phyloP scores from a whole-genome alignment of 2,113 vertebrate species.

The Nanorana parkeri region DNA sequence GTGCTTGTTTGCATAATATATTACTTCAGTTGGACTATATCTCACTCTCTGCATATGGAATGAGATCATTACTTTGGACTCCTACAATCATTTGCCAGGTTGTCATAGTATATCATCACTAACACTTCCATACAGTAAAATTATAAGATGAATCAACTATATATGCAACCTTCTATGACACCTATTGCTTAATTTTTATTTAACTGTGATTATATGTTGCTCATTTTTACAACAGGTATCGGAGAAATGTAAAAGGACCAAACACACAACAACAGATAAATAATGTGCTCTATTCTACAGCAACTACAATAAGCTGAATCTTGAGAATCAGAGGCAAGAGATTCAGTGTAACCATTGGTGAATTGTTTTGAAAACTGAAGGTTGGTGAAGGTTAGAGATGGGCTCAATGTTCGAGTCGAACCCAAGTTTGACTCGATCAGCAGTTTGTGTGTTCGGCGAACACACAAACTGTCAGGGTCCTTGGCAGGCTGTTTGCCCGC shows the following conservation, averaged over 20 bases:
- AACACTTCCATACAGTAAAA: neutral
- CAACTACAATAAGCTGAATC: no score
- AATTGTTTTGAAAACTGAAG: no score
- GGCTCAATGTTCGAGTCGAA: no score
- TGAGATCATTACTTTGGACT: conserved; percentile 27
- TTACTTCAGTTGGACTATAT: conserved; percentile 21
- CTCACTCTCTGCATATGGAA: conserved; percentile 32
- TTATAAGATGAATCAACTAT: neutral
- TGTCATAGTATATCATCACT: conserved; percentile 34
- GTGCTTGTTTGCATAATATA: conserved; percentile 38
- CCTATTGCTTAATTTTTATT: neutral
- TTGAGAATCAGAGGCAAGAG: no score
- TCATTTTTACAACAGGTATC: neutral
- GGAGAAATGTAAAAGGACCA: neutral
- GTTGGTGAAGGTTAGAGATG: no score
- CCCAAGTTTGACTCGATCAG: no score
- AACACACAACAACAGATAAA: no score
- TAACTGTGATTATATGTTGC: neutral
- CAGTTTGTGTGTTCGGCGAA: no score
- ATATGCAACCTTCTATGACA: neutral
- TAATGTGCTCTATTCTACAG: no score
- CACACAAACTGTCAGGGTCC: no score
- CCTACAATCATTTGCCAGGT: neutral
- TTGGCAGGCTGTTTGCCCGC: no score
- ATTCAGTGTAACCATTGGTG: no score